phyloP scores from a whole-genome alignment of 2,888 invertebrate species.

The Drosophila cognata region DNA sequence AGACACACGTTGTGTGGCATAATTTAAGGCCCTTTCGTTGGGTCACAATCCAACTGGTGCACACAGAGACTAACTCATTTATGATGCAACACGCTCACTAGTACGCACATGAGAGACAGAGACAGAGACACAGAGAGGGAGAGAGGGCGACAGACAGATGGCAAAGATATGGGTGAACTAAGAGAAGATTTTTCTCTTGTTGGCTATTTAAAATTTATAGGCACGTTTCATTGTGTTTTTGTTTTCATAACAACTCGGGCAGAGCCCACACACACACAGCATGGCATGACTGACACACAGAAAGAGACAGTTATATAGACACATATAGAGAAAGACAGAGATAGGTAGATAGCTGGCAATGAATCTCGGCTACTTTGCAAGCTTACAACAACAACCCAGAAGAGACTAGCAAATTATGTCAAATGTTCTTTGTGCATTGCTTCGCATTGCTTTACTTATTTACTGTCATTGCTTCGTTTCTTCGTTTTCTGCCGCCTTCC shows the following conservation, averaged over 20 bases:
- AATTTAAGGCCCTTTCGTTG: conserved; percentile 51
- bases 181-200: conserved; percentile 22
- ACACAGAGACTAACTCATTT: conserved; percentile 30
- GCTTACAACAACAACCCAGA: conserved; percentile 22
- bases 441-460: conserved; percentile 44
- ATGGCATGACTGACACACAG: not conserved
- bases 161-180: not conserved
- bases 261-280: conserved; percentile 16
- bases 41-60: conserved; percentile 9
- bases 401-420: conserved; percentile 63
- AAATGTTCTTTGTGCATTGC: conserved; percentile 55
- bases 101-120: conserved; percentile 17
- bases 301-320: not conserved
- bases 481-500: not conserved
- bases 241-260: conserved; percentile 58
- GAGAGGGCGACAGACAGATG: not conserved
- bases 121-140: not conserved
- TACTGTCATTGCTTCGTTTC: conserved; percentile 24
- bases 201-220: conserved; percentile 73
- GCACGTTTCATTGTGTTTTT: conserved; percentile 67
- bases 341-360: conserved; percentile 13
- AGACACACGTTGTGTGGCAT: conserved; percentile 41
- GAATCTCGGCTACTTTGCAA: conserved; percentile 43
- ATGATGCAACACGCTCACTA: conserved; percentile 40
- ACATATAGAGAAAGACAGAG: not conserved